Evolutionary conservation across 1,140 invertebrate genomes (phyloP), one percentile per base, ranked within the genome.

Genomic region (Papilio glaucus): DNA sequence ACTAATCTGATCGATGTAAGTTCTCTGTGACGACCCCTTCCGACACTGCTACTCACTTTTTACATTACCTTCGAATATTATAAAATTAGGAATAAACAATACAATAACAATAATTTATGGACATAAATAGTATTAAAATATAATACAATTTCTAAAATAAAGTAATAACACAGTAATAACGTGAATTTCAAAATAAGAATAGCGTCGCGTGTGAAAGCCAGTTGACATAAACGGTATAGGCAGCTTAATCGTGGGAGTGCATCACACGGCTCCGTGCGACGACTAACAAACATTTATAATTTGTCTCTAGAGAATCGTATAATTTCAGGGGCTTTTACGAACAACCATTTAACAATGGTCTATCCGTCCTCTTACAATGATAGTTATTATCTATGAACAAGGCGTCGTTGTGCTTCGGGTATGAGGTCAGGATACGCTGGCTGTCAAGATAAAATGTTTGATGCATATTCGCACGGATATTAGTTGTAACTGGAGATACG

Each of bases 391-490:
- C 13, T 33, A 9, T n/a, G 1, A 0, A 15, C 13, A 10, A 63
- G 57, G 68, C 37, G 42, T 73, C n/a, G 63, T 18, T 72, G 4
- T 61, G 39, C 49, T 24, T 24, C 0, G 10, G 0, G 2, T 57
- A 26, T 57, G 21, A 57, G 49, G 49, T 57, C 49, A 57, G 21
- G 49, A 18, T 57, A 33, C 1, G n/a, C 29, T 61, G 60, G 60
- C 1, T 60, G 39, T 33, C 8, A 41, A 65, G n/a, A 65, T 42
- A n/a, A 60, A 49, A 60, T 61, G 39, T 70, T 74, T 41, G 15
- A 72, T 67, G 41, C 45, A 49, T 38, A 81, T 86, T 88, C 88
- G 81, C 88, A 90, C 87, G 88, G 75, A 82, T 87, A 89, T 89
- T 78, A 79, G 78, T 79, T 85, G 72, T 75, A 76, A 77, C 57